Percentiles rank a stretch among this genome's conserved stretches.
Evolutionary conservation across 2,797 vertebrate genomes (phyloP).

Genomic region (Gobionotothen gibberifrons): DNA sequence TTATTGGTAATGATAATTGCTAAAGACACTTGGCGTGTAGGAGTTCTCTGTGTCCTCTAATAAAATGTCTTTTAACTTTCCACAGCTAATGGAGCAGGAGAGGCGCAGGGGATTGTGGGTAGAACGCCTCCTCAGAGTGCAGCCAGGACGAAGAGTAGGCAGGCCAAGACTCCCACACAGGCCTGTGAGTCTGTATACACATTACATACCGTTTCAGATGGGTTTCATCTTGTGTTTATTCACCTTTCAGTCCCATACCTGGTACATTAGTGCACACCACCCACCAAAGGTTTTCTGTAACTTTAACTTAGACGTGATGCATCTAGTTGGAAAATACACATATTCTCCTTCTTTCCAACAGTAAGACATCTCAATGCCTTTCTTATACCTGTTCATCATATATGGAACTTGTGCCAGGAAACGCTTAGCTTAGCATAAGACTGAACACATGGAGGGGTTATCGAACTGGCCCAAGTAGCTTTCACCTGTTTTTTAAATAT

Average conservation of each 20-base stretch:
- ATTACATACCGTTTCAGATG: background rate
- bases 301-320: background rate
- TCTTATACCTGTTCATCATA: background rate
- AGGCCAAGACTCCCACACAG: conserved; percentile 72
- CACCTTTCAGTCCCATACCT: conserved; percentile 6
- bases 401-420: background rate
- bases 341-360: background rate
- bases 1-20: background rate
- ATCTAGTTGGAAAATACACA: background rate
- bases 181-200: conserved; percentile 39
- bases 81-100: conserved; percentile 47
- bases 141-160: conserved; percentile 73
- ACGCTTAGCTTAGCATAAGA: background rate
- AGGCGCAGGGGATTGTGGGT: conserved; percentile 50
- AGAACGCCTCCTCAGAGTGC: conserved; percentile 65
- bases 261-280: background rate
- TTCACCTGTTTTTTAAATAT: no score
- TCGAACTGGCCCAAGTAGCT: no score
- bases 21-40: conserved; percentile 3
- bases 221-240: conserved; percentile 13
- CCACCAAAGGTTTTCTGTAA: background rate
- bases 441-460: background rate
- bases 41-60: conserved; percentile 1
- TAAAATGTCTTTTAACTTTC: conserved; percentile 6
- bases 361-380: background rate